Base-by-base conservation (phyloP, 92 coral and sea anemone genomes). In the Nematostella vectensis region DNA sequence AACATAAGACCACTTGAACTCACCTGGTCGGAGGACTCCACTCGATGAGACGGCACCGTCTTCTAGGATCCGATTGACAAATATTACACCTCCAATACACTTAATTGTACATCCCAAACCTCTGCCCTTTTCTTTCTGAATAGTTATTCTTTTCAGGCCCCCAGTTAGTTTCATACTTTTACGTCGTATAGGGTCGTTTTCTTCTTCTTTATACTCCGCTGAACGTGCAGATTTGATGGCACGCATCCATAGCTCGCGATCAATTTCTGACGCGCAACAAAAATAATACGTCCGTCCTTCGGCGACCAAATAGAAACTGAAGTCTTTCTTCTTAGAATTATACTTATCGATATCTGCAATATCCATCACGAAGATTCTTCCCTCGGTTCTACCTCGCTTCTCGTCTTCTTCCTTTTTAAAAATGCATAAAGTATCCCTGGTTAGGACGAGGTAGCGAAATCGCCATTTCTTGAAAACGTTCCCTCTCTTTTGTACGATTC, bases 41-140 rank as follows among this genome's bases (percentile, higher is more conserved):
- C 84, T 81, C 21, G 79, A 77, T 0, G 96, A 88, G 11, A 87
- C 99, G 4, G 96, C 89, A 0, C 99, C 99, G 18, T 87, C 88
- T 37, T 93, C 99, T 11, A 93, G 67, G 45, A 93, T 93, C 4
- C 99, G 79, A 33, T 80, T 93, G 11, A 93, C 99, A 42, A 93
- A 87, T 38, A 93, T 88, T 22, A 83, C 73, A 10, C 99, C 99
- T 8, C 88, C 95, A 31, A 93, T 89, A 50, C 80, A 78, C 53
- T 87, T 93, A n/a, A 93, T 93, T 3, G 96, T 76, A 31, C 95
- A 88, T 0, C 99, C 99, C 0, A 93, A 74, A 4, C 99, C 99
- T 20, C 76, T 76, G 0, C 85, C 89, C 29, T 70, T 78, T 42
- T 78, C 80, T 42, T 88, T 78, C 29, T 69, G 85, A 25, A 93